Conservation (phyloP, 2,113 vertebrate species). For the Osmerus mordax region DNA sequence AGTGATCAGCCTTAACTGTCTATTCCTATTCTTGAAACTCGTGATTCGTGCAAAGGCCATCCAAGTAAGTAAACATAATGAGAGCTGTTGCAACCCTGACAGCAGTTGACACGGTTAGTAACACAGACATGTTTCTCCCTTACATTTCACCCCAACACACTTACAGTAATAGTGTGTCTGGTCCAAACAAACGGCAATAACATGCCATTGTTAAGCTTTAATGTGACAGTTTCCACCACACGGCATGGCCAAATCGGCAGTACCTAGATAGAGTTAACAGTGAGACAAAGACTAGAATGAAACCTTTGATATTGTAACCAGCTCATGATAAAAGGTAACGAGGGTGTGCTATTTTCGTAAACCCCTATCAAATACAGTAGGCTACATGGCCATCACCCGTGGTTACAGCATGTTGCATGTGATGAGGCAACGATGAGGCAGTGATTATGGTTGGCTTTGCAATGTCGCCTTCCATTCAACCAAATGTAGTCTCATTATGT, state of each 20-base stretch:
- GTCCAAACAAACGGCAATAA: constrained; percentile 57
- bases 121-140: constrained; percentile 39
- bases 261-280: constrained; percentile 22
- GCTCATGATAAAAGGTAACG: too few species aligned
- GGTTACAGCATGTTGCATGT: too few species aligned
- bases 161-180: constrained; percentile 34
- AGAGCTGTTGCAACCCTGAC: constrained; percentile 11
- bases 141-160: constrained; percentile 49
- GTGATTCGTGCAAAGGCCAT: neutral
- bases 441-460: neutral
- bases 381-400: too few species aligned
- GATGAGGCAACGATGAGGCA: too few species aligned
- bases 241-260: constrained; percentile 22
- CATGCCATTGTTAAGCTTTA: constrained; percentile 59
- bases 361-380: too few species aligned
- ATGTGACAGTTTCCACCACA: constrained; percentile 20
- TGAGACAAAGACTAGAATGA: constrained; percentile 15
- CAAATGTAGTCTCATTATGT: neutral
- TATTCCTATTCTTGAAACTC: neutral
- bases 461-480: neutral
- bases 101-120: constrained; percentile 42
- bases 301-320: neutral
- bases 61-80: neutral
- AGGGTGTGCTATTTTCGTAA: too few species aligned
- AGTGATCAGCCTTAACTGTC: neutral